Conservation (phyloP, 2,113 vertebrate genomes). For the Cheilinus undulatus region DNA sequence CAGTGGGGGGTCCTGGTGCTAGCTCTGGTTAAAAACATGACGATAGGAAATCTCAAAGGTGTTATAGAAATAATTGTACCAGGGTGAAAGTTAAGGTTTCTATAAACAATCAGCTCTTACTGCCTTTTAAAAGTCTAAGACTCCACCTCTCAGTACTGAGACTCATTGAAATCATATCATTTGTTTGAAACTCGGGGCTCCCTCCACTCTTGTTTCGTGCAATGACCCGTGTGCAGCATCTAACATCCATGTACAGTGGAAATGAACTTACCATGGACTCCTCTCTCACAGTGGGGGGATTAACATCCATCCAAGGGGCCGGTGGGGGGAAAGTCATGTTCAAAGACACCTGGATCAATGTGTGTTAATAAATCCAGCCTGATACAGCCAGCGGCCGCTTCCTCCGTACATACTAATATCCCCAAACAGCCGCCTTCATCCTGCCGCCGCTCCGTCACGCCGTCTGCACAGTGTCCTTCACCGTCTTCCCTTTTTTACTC, state of each 20-base stretch:
- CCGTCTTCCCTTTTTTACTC: slow-evolving; percentile 12
- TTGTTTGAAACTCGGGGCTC: too few relatives aligned
- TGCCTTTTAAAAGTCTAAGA: slow-evolving; percentile 3
- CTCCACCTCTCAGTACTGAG: too few relatives aligned
- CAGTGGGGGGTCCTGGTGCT: too few relatives aligned
- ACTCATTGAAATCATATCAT: too few relatives aligned
- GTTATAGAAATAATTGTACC: too few relatives aligned
- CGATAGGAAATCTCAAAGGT: too few relatives aligned
- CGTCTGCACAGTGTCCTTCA: slow-evolving; percentile 48
- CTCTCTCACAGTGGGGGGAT: slow-evolving; percentile 56
- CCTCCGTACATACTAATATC: slow-evolving; percentile 74
- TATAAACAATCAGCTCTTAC: too few relatives aligned
- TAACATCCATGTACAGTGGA: slow-evolving; percentile 38
- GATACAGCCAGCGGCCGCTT: slow-evolving; percentile 74
- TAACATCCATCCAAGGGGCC: slow-evolving; percentile 63
- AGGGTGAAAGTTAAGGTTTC: too few relatives aligned
- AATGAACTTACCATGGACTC: slow-evolving; percentile 52
- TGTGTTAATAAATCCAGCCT: slow-evolving; percentile 72
- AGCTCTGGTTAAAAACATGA: too few relatives aligned
- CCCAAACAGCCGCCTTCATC: slow-evolving; percentile 44
- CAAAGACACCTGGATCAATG: slow-evolving; percentile 78
- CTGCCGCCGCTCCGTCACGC: slow-evolving; percentile 5
- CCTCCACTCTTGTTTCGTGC: background rate
- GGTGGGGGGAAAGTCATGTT: slow-evolving; percentile 71
- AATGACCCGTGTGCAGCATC: slow-evolving; percentile 18